A percentile compares a stretch with the other conserved stretches of the same genome.
These are phyloP conservation scores for Megalonaias nervosa DNA, from an alignment of 1,140 invertebrate genomes.

Conservation along the genomic window DNA sequence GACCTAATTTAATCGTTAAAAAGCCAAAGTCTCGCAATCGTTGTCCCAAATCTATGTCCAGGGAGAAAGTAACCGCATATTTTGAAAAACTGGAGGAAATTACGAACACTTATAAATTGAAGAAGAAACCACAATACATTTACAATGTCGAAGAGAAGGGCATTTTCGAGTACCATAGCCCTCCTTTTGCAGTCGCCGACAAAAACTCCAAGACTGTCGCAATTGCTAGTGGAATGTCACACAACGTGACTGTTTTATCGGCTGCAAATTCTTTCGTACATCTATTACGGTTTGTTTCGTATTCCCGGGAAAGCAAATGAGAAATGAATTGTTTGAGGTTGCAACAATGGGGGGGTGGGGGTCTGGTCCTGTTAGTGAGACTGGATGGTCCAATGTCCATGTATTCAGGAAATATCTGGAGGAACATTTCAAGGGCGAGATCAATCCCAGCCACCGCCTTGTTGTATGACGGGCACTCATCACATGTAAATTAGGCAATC, in stretches of 20 bases:
- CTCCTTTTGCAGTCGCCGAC: conserved; percentile 9
- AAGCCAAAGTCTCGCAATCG: conserved; percentile 2
- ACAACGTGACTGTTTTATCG: conserved; percentile 68
- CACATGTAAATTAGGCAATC: neutral
- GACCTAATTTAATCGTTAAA: conserved; percentile 11
- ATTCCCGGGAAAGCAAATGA: conserved; percentile 65
- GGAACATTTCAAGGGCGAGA: neutral
- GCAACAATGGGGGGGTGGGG: neutral
- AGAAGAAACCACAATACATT: conserved; percentile 54
- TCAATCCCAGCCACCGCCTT: neutral
- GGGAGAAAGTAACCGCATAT: neutral
- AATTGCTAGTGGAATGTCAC: conserved; percentile 65
- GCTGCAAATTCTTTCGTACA: conserved; percentile 66
- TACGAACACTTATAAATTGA: conserved; percentile 30
- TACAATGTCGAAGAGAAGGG: conserved; percentile 71
- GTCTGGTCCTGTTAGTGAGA: conserved; percentile 7
- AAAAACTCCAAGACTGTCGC: conserved; percentile 35
- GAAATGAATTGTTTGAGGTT: conserved; percentile 40
- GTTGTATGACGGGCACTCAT: neutral
- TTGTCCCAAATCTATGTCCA: conserved; percentile 4
- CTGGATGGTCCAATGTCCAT: conserved; percentile 6
- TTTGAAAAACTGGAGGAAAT: conserved; percentile 11
- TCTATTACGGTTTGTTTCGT: conserved; percentile 66
- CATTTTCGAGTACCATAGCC: conserved; percentile 64
- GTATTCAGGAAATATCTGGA: conserved; percentile 19